Evolutionary conservation across 2,113 vertebrate species (phyloP).

Genomic region (Bathybates hornii): DNA sequence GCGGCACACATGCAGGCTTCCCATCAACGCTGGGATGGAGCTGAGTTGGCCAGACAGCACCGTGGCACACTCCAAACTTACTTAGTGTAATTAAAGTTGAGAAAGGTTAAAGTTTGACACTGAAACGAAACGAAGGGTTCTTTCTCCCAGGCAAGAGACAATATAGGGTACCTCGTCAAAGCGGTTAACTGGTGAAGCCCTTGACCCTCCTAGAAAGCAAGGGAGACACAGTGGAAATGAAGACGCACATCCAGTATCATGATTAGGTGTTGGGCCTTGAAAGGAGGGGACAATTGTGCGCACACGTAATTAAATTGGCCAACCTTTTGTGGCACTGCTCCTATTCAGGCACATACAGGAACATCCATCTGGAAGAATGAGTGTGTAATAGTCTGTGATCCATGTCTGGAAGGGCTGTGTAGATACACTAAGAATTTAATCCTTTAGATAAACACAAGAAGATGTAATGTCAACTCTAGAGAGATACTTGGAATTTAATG

Average conservation of each 20-base stretch:
- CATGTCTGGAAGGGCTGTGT: conserved; percentile 34
- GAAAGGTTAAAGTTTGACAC: conserved; percentile 80
- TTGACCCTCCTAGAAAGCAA: conserved; percentile 54
- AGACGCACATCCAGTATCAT: conserved; percentile 50
- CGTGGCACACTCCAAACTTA: conserved; percentile 71
- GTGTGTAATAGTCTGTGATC: conserved; percentile 55
- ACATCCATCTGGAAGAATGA: conserved; percentile 49
- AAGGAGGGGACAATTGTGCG: conserved; percentile 55
- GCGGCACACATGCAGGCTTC: conserved; percentile 70
- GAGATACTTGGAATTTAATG: neutral
- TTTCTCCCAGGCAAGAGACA: conserved; percentile 64
- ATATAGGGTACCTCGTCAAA: conserved; percentile 67
- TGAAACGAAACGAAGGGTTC: conserved; percentile 65
- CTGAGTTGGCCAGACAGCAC: conserved; percentile 72
- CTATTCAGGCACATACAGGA: conserved; percentile 16
- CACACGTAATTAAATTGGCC: conserved; percentile 56
- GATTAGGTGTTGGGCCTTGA: conserved; percentile 49
- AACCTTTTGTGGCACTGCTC: conserved; percentile 58
- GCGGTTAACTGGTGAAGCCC: conserved; percentile 55
- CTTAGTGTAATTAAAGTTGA: conserved; percentile 79
- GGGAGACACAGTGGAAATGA: conserved; percentile 58
- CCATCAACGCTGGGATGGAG: conserved; percentile 57
- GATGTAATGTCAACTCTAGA: conserved; percentile 33
- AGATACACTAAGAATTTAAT: conserved; percentile 32
- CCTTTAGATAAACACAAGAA: conserved; percentile 50